Evolutionary conservation across 1,140 invertebrate genomes (phyloP), one percentile per base, ranked within the genome.

Genomic region (Drosophila sproati): DNA sequence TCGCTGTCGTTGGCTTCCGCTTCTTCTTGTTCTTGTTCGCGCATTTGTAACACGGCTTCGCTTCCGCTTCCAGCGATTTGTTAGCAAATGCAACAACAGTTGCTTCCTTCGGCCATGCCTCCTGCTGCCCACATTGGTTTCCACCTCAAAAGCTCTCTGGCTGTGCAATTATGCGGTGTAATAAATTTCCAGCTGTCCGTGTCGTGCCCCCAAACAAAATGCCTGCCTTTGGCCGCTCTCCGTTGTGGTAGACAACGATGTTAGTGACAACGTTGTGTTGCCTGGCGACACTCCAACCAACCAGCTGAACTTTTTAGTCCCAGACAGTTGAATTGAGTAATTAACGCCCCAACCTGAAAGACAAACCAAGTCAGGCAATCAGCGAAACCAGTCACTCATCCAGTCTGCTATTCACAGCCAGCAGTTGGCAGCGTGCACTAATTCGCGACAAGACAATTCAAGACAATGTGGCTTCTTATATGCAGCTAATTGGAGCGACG

Each of bases 141-240:
- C 55, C 57, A 78, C 75, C 75, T 78, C 72, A 74, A 75, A 78
- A 78, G 76, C 82, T 77, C 79, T 86, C 79, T 86, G 82, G 85
- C 85, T 89, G 86, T 89, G 85, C 85, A 89, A 89, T 89, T 89
- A 89, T 89, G 85, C 85, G 85, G 85, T 89, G 85, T 89, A 89
- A 89, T 89, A 89, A 89, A 89, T 89, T 89, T 85, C 69, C 64
- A 66, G 79, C 86, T 86, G 82, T 86, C 77, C 85, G 86, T 89
- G 80, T 73, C 79, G 51, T 70, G 47, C 51, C 50, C 32, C 37
- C 20, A 20, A 20, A 20, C 20, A 20, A 20, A 20, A 20, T 20
- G 45, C 35, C 41, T 34, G 4, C 61, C 63, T 37, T n/a, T 39
- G 39, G 6, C 39, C 41, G 50, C 59, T 6, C 5, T 6, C 10